Conservation (phyloP, 2,888 invertebrate species). For the Pyrrhia umbra region DNA sequence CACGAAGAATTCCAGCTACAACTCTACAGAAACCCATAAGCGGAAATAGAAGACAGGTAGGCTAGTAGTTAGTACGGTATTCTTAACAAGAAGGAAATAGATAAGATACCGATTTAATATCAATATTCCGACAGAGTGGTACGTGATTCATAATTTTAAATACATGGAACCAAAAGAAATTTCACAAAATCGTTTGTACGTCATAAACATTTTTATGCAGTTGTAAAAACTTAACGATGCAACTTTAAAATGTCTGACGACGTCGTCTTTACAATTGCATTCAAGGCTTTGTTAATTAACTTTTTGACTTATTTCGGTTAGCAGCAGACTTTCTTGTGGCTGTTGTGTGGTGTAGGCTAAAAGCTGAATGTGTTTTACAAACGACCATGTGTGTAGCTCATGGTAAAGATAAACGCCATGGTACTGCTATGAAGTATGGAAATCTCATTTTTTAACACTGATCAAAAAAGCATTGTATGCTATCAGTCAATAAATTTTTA, state of each 20-base stretch:
- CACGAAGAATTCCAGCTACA: too few species aligned
- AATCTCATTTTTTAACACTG: too few species aligned
- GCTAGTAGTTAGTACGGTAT: background rate
- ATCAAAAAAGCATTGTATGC: too few species aligned
- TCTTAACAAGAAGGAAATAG: background rate
- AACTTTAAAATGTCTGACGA: conserved; percentile 45
- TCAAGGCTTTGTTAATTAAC: conserved; percentile 53
- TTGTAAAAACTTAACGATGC: conserved; percentile 63
- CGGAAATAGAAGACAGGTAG: too few species aligned
- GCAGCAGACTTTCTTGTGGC: background rate
- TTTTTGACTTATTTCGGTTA: conserved; percentile 49
- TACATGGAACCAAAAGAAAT: conserved; percentile 61
- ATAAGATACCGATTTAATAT: background rate
- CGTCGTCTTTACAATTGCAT: conserved; percentile 29
- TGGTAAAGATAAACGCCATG: too few species aligned
- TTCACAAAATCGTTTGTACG: conserved; percentile 44
- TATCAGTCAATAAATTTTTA: too few species aligned
- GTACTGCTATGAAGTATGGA: too few species aligned
- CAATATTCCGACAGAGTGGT: background rate
- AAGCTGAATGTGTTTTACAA: too few species aligned
- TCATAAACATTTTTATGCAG: conserved; percentile 52
- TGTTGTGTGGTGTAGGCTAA: background rate
- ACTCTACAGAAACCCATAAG: too few species aligned
- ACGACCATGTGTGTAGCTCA: too few species aligned
- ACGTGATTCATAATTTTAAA: background rate